Evolutionary conservation across 2,888 invertebrate species (phyloP), one percentile per base, ranked within the genome.

Genomic region (Lasius fuliginosus): DNA sequence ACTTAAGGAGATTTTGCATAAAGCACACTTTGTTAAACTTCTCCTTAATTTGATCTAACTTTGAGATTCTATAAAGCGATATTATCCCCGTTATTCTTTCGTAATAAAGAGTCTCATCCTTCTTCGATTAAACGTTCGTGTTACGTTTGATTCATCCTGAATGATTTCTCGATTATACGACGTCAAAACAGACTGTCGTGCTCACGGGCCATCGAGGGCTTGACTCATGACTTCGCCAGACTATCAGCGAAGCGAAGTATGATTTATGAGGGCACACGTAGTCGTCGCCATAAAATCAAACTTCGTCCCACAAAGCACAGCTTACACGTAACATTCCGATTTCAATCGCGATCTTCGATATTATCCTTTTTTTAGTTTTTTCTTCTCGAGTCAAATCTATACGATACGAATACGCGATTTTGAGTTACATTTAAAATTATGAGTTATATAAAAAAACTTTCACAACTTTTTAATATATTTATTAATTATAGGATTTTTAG

Each of bases 231-330:
- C n/a, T 82, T 79, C 56, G 62, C 77, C 6, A 64, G 82, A 64
- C 79, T 65, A 76, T 79, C 53, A 76, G 64, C 46, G 5, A 64
- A 75, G 53, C 56, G 65, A 82, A 82, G 56, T 65, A 82, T 82
- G 77, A 82, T 82, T 82, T 82, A 82, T 67, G 79, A n/a, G n/a
- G n/a, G 36, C 33, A 65, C 79, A 46, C 64, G 64, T 74, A 65
- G 40, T 76, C 82, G 76, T 77, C 82, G 77, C 79, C 64, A 75
- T 77, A 82, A 77, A 82, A 42, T 82, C 82, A 56, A 76, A 60
- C 77, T 56, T 77, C 23, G 49, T 82, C 33, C 27, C 56, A 53
- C 8, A 23, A 46, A 73, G 36, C 46, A 46, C 46, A 73, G 60
- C 49, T 71, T 81, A 62, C 60, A 73, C 60, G 73, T 81, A 73